Percentiles rank a stretch among this genome's conserved stretches.
These are phyloP conservation scores for Macrotrachela quadricornifera DNA, from an alignment of 1,140 invertebrate genomes.

Conservation along the genomic window DNA sequence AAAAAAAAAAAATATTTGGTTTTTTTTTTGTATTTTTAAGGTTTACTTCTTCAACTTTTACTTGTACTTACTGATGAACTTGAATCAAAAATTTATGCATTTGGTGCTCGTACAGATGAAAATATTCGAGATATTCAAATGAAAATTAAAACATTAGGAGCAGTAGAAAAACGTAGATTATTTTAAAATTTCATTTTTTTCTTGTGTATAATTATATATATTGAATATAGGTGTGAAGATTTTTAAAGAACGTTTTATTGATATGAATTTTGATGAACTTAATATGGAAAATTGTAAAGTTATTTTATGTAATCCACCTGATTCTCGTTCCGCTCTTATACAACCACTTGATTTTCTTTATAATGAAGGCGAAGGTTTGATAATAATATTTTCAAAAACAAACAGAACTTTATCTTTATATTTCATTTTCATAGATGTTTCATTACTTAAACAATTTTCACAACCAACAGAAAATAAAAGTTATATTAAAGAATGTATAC, in stretches of 20 bases:
- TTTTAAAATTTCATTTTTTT: neutral
- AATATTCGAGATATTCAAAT: neutral
- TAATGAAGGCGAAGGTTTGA: slow-evolving; percentile 7
- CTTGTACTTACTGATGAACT: slow-evolving; percentile 1
- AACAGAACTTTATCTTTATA: no score
- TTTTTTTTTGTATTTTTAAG: no score
- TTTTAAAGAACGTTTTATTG: slow-evolving; percentile 2
- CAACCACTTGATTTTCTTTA: slow-evolving; percentile 8
- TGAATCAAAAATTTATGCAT: slow-evolving; percentile 6
- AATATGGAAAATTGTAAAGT: slow-evolving; percentile 8
- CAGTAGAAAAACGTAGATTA: neutral
- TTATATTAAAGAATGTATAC: slow-evolving; percentile 4
- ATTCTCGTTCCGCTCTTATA: slow-evolving; percentile 3
- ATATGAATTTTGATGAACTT: neutral
- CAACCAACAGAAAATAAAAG: neutral
- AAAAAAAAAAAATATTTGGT: no score
- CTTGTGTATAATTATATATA: no score
- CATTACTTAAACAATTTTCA: slow-evolving; percentile 4
- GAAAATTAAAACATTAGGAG: slow-evolving; percentile 1
- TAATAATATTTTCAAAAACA: neutral
- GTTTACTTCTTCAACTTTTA: neutral
- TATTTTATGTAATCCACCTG: slow-evolving; percentile 4
- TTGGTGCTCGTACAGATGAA: neutral
- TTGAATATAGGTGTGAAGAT: slow-evolving; percentile 3
- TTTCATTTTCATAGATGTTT: neutral